Base-by-base conservation (phyloP, 2,888 invertebrate species). In the Ectemnius cavifrons region DNA sequence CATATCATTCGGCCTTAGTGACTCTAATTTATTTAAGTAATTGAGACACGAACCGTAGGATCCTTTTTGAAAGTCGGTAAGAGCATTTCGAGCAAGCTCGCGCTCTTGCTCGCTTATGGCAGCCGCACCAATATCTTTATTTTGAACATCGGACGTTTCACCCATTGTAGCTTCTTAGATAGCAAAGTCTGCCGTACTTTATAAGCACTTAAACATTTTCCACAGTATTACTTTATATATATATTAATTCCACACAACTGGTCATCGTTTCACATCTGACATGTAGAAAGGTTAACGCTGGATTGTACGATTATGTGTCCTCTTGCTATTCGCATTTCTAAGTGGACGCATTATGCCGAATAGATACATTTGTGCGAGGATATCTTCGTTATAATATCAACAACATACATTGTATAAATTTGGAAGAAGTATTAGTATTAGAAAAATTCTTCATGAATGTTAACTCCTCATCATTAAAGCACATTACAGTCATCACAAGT, bases 1-100 rank as follows among this genome's bases (percentile, higher is more conserved):
- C 75, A 95, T 93, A 90, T 96, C 96, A 73, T 93, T 93, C 0
- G 93, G 93, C 63, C 94, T 92, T 4, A 93, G 86, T 28, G 89
- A 90, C 87, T 95, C 94, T 75, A 97, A 89, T 88, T 95, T 95
- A 75, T 92, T 93, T 80, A 97, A 92, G 80, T 93, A 91, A 80
- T 93, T 92, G 13, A 95, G 88, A 67, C 95, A 94, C 11, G 92
- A 90, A 16, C 91, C 85, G 86, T 94, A 96, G 77, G 95, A 94
- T 78, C 94, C 94, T 84, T 93, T 93, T 75, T 93, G 91, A 91
- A 94, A 95, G 84, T 94, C 94, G 75, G 92, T 91, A 62, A 93
- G 91, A 0, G 95, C 94, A 79, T 92, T 91, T 62, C 93, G 91
- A 0, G 94, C 94, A 68, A 94, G 92, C 79, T 95, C 94, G 28